Evolutionary conservation across 2,888 invertebrate species (phyloP), one percentile per base, ranked within the genome.

Genomic region (Nomada ruficornis): DNA sequence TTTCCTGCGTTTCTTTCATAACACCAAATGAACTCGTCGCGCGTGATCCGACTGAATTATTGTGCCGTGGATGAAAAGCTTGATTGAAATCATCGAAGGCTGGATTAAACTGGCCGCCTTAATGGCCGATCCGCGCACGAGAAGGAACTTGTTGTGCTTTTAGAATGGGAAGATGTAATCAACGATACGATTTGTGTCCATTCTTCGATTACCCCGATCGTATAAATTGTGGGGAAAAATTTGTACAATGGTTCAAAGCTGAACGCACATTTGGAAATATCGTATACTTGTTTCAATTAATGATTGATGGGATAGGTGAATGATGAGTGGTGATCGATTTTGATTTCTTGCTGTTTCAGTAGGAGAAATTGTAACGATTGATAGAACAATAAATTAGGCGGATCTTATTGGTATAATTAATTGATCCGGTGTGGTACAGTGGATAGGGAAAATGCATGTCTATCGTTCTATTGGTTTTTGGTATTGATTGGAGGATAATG

Each of bases 31-130:
- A 91, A 91, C 90, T 86, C 81, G 77, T 77, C 65, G 86, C 75
- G 90, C 92, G 92, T 92, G 92, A 91, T 86, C 81, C 85, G 90
- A 91, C 89, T 90, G 83, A 82, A 77, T 89, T 72, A 71, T 81
- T 67, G 60, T 60, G 59, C 20, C 52, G 29, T 73, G 74, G 77
- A 3, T 68, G 78, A 80, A 84, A 84, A 81, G 76, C 82, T 77
- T 83, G 80, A 86, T 86, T 78, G 83, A 83, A 76, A 82, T 54
- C 55, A 74, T 69, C 67, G 42, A 47, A 69, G n/a, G n/a, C 23
- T 29, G 68, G 77, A 80, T 80, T 69, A 57, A 29, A 47, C 54
- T 60, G 18, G 26, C 57, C 54, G 55, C 63, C 80, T 76, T 82
- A 62, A 79, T 72, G 64, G 77, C 52, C 64, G 62, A 74, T 71